Base-by-base conservation (phyloP, 2,888 invertebrate species). In the Dasysyrphus tricinctus region DNA sequence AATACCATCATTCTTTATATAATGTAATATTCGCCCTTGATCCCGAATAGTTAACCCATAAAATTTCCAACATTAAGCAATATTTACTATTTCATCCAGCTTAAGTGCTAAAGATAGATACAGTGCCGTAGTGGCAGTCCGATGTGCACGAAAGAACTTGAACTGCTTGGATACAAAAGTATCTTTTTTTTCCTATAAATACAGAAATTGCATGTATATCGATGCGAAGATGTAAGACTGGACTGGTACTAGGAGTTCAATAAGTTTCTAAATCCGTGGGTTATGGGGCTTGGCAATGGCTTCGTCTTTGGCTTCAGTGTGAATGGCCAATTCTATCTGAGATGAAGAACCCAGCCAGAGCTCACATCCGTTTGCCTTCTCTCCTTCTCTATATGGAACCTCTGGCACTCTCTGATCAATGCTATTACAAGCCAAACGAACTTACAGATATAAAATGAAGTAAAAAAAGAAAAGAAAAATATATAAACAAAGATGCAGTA, bases 211-310 rank as follows among this genome's bases (percentile, higher is more conserved):
- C 37, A 29, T 49, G 5, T 42, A n/a, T 14, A 19, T 19, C 32
- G 49, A 65, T 49, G 34, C 32, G 16, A 47, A 47, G 19, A 65
- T 63, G 34, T 49, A 32, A 34, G 65, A 49, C 47, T 49, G 7
- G 47, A 11, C 49, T 24, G 24, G 42, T 24, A 39, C 34, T 65
- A 16, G 32, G 12, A 39, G 14, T 74, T 56, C 32, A 78, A 49
- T 47, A 74, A 70, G 83, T 51, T 79, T 75, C 79, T 79, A 79
- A 83, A 70, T 70, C 75, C 65, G 83, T 83, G 83, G 79, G 79
- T 75, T 83, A 83, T 83, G 78, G 67, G 59, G 47, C 54, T 70
- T 51, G 73, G 59, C 67, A 61, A 42, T 72, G 69, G 54, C 44
- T 47, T 65, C 51, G 51, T 51, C 51, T 51, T 29, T 14, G 51